Conservation (phyloP, 1,140 invertebrate species). For the Phymastichus coffea region DNA sequence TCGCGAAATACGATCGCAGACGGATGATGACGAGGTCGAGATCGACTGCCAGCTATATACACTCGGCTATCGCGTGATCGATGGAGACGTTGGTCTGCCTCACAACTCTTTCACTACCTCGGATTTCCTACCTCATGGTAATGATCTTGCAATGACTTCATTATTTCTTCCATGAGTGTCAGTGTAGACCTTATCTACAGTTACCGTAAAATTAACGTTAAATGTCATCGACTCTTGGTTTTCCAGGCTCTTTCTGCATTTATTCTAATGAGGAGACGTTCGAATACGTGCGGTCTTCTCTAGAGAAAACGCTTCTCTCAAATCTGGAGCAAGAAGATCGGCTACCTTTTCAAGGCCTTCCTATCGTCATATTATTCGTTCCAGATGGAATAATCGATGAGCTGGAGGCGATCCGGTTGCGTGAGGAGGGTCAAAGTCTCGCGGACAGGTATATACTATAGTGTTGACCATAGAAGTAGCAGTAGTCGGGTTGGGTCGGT, state of each 20-base stretch:
- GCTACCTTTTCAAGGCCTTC: conserved; percentile 81
- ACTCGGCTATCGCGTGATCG: conserved; percentile 82
- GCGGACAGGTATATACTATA: conserved; percentile 88
- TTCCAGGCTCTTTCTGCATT: conserved; percentile 83
- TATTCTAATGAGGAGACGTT: conserved; percentile 90
- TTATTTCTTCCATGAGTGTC: conserved; percentile 19
- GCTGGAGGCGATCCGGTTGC: conserved; percentile 76
- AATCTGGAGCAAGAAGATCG: conserved; percentile 90
- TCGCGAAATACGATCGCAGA: conserved; percentile 71
- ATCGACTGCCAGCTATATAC: conserved; percentile 81
- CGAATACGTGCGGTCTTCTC: conserved; percentile 86
- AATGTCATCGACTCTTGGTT: no score
- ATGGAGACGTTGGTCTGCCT: conserved; percentile 79
- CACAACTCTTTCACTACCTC: conserved; percentile 75
- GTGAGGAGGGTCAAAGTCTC: conserved; percentile 87
- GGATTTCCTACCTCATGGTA: conserved; percentile 77
- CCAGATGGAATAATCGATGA: conserved; percentile 82
- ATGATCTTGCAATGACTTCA: no score
- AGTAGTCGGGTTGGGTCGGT: no score
- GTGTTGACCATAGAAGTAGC: no score
- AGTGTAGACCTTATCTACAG: no score
- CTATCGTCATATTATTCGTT: conserved; percentile 87
- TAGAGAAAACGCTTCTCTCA: conserved; percentile 88
- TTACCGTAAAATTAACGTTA: no score
- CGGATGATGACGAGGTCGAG: conserved; percentile 83